A percentile compares a stretch with the other conserved stretches of the same genome.
Conservation (phyloP, 2,888 invertebrate genomes). For the Chalcis sispes region DNA sequence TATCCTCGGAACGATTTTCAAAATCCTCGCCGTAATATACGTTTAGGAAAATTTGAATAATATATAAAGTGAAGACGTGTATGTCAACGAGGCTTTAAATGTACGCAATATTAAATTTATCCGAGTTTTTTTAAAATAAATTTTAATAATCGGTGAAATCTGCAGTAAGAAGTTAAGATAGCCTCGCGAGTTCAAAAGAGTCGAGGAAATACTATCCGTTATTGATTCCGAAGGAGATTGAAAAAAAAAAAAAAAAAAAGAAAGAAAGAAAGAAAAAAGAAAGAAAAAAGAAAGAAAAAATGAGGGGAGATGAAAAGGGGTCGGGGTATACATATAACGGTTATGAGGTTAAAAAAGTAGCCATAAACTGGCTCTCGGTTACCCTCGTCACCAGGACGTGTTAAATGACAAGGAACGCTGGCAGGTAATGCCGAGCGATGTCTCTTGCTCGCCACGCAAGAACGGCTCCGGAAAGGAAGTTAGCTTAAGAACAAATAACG, state of each 20-base stretch:
- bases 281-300: background rate
- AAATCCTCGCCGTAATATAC: background rate
- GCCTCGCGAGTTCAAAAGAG: too few relatives aligned
- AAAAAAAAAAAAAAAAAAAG: too few relatives aligned
- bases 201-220: too few relatives aligned
- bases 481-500: slow-evolving; percentile 66
- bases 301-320: background rate
- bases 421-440: slow-evolving; percentile 46
- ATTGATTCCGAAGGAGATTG: too few relatives aligned
- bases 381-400: slow-evolving; percentile 39
- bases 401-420: slow-evolving; percentile 46
- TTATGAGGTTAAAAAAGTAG: slow-evolving; percentile 18
- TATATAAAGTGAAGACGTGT: too few relatives aligned
- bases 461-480: slow-evolving; percentile 55
- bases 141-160: too few relatives aligned
- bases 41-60: too few relatives aligned
- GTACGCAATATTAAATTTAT: background rate
- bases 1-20: background rate
- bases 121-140: background rate
- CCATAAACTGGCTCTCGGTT: slow-evolving; percentile 42
- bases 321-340: too few relatives aligned
- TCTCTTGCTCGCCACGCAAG: slow-evolving; percentile 40
- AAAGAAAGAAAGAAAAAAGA: too few relatives aligned
- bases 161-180: background rate
- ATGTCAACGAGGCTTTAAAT: background rate